phyloP scores from a whole-genome alignment of 1,140 invertebrate species.

The Battus philenor region DNA sequence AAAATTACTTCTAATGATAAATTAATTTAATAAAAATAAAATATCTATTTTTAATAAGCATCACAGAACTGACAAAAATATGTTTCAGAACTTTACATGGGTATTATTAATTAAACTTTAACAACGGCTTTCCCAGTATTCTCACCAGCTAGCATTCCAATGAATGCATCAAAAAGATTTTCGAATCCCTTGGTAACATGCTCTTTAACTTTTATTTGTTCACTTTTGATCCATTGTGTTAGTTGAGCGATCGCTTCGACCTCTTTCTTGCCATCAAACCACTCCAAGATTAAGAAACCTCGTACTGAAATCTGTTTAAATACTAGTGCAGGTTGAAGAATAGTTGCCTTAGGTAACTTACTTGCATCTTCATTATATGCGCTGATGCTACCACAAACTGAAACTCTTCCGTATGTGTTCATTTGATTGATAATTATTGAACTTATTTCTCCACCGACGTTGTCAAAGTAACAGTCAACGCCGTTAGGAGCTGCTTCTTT shows the following conservation, averaged over 20 bases:
- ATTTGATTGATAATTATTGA: slow-evolving; percentile 76
- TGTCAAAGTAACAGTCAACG: slow-evolving; percentile 77
- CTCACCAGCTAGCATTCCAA: slow-evolving; percentile 72
- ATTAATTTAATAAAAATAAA: too few relatives aligned
- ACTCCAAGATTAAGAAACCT: slow-evolving; percentile 47
- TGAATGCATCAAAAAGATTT: slow-evolving; percentile 74
- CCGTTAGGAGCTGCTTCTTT: slow-evolving; percentile 76
- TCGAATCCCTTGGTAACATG: slow-evolving; percentile 74
- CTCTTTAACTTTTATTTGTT: slow-evolving; percentile 53
- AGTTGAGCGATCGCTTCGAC: slow-evolving; percentile 57
- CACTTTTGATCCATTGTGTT: slow-evolving; percentile 65
- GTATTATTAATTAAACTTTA: slow-evolving; percentile 40
- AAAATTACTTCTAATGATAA: too few relatives aligned
- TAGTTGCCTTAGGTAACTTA: slow-evolving; percentile 23
- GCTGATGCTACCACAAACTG: slow-evolving; percentile 77
- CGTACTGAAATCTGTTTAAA: slow-evolving; percentile 57
- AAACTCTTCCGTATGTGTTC: slow-evolving; percentile 74
- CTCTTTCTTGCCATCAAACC: slow-evolving; percentile 37
- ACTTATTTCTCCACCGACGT: slow-evolving; percentile 79
- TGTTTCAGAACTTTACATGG: too few relatives aligned
- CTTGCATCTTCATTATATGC: slow-evolving; percentile 43
- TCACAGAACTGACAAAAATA: too few relatives aligned
- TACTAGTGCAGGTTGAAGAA: slow-evolving; percentile 66
- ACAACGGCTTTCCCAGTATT: slow-evolving; percentile 78
- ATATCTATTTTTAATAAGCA: too few relatives aligned